phyloP scores from a whole-genome alignment of 2,888 invertebrate genomes.

The Hermaeophaga mercurialis region DNA sequence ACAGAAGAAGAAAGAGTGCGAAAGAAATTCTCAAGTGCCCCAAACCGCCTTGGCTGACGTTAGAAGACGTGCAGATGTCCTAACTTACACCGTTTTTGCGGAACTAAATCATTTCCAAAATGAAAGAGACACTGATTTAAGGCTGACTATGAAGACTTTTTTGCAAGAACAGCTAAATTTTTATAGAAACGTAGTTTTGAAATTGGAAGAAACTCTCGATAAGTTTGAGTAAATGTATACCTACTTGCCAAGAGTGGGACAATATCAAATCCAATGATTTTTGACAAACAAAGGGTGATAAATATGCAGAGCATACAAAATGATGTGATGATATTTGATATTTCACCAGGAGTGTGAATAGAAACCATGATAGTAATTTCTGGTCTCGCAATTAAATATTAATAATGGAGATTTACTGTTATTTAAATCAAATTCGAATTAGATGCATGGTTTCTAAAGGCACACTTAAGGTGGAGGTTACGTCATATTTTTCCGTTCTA shows the following conservation, averaged over 20 bases:
- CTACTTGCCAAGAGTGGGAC: conserved; percentile 8
- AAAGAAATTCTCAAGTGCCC: conserved; percentile 80
- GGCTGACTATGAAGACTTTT: conserved; percentile 83
- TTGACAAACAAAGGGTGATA: background rate
- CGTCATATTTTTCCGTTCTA: too few species aligned
- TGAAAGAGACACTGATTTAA: conserved; percentile 85
- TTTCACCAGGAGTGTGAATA: too few species aligned
- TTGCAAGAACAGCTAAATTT: conserved; percentile 88
- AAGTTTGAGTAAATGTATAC: conserved; percentile 41
- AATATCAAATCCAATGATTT: conserved; percentile 1
- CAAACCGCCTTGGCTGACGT: conserved; percentile 81
- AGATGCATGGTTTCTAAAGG: too few species aligned
- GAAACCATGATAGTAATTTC: too few species aligned
- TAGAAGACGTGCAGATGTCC: conserved; percentile 82
- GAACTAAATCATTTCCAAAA: conserved; percentile 93
- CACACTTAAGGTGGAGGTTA: too few species aligned
- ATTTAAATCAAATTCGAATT: too few species aligned
- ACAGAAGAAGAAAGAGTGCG: conserved; percentile 88
- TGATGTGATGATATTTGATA: too few species aligned
- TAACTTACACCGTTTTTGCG: conserved; percentile 91
- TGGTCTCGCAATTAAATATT: too few species aligned
- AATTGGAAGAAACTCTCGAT: conserved; percentile 69
- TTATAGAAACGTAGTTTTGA: conserved; percentile 82
- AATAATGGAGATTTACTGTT: too few species aligned
- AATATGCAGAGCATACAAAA: background rate